These are phyloP conservation scores for Cerastis rubricosa DNA, from an alignment of 2,888 invertebrate genomes.

Conservation along the genomic window DNA sequence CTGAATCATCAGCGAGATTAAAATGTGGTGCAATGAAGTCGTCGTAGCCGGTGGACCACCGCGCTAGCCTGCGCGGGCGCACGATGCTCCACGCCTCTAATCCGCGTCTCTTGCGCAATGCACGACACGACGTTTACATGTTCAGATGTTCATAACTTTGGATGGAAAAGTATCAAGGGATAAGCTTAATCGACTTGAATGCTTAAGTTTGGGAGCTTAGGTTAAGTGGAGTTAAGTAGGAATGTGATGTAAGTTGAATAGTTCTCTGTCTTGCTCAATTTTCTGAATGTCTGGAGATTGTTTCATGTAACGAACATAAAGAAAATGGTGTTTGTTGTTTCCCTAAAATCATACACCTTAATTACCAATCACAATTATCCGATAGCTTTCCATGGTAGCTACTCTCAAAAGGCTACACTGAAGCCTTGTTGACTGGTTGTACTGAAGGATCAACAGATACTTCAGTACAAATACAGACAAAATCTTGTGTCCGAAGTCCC, in stretches of 20 bases:
- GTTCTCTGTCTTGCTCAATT: not conserved
- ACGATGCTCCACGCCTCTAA: conserved; percentile 79
- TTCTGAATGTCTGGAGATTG: not conserved
- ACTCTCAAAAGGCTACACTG: not conserved
- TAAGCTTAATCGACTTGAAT: conserved; percentile 53
- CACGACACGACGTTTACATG: conserved; percentile 70
- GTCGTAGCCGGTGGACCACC: conserved; percentile 73
- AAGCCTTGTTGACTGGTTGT: too few species aligned
- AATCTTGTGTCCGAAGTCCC: not conserved
- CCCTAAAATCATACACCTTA: not conserved
- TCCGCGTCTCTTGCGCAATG: conserved; percentile 70
- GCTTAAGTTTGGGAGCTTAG: conserved; percentile 30
- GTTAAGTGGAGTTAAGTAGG: conserved; percentile 17
- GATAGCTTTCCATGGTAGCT: not conserved
- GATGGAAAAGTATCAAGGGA: conserved; percentile 63
- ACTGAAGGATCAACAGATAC: not conserved
- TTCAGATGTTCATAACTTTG: conserved; percentile 64
- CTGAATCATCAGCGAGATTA: conserved; percentile 67
- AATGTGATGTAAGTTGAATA: conserved; percentile 4
- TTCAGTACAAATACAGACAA: not conserved
- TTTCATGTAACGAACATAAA: not conserved
- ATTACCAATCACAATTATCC: not conserved
- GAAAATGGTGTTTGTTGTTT: not conserved
- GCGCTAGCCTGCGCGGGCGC: conserved; percentile 63
- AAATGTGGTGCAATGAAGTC: conserved; percentile 68